A percentile compares a stretch with the other conserved stretches of the same genome.
phyloP scores from a whole-genome alignment of 2,797 vertebrate genomes.

The Crocodylus rhombifer region DNA sequence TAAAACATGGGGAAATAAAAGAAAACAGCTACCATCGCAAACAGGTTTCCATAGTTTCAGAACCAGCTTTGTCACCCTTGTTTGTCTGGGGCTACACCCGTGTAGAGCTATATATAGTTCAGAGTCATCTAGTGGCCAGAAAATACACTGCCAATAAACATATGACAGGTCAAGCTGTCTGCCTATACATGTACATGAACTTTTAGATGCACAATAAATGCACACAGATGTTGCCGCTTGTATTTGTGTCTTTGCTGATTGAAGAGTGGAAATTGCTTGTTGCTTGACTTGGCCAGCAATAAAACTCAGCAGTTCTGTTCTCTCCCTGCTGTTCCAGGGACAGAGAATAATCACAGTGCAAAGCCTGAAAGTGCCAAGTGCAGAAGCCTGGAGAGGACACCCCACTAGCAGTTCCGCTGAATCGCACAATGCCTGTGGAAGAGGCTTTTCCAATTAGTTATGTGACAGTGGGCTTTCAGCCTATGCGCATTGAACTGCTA shows the following conservation, averaged over 20 bases:
- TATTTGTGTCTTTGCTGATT: background rate
- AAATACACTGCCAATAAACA: slow-evolving; percentile 15
- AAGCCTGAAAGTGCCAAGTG: slow-evolving; percentile 26
- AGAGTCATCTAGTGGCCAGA: slow-evolving; percentile 24
- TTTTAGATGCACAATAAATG: background rate
- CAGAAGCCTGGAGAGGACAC: slow-evolving; percentile 19
- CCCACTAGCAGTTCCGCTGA: slow-evolving; percentile 6
- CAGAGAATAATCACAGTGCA: slow-evolving; percentile 19
- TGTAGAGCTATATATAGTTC: background rate
- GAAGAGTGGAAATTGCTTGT: slow-evolving; percentile 1
- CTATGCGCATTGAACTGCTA: background rate
- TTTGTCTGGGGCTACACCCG: background rate
- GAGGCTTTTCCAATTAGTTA: slow-evolving; percentile 35
- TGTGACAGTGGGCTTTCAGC: slow-evolving; percentile 26
- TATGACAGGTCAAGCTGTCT: background rate
- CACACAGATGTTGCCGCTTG: background rate
- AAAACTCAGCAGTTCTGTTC: slow-evolving; percentile 5
- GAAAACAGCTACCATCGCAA: background rate
- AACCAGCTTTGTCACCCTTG: background rate
- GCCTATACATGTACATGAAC: background rate
- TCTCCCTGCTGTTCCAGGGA: slow-evolving; percentile 15
- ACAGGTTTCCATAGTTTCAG: background rate
- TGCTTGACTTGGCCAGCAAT: slow-evolving; percentile 17
- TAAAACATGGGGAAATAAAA: background rate
- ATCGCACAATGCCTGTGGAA: background rate